phyloP scores from a whole-genome alignment of 2,888 invertebrate species.

The Amblyjoppa fuscipennis region DNA sequence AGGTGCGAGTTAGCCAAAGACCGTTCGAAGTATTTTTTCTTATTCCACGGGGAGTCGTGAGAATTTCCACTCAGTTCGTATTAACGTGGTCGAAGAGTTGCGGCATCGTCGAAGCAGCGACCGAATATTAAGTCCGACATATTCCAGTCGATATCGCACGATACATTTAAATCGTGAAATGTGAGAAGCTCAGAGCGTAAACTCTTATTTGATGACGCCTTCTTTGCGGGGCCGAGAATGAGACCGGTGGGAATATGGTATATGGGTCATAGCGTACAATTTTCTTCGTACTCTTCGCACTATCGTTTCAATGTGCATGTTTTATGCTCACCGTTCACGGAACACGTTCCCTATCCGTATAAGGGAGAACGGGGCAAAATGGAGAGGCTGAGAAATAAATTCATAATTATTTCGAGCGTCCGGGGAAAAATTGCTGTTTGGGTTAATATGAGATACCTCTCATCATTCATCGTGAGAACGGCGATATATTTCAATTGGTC shows the following conservation, averaged over 20 bases:
- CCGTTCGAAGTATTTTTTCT: conserved; percentile 4
- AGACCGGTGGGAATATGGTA: conserved; percentile 28
- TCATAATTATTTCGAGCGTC: too few species aligned
- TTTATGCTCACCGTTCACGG: conserved; percentile 9
- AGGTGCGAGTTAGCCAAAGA: background rate
- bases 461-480: background rate
- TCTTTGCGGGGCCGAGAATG: conserved; percentile 28
- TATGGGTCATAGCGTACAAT: conserved; percentile 24
- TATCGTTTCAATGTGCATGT: background rate
- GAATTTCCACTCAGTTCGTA: background rate
- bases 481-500: background rate
- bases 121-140: background rate
- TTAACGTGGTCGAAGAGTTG: background rate
- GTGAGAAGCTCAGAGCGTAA: conserved; percentile 26
- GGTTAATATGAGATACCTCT: background rate
- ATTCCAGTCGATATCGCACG: background rate
- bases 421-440: background rate
- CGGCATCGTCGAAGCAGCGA: background rate
- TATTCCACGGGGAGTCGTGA: background rate
- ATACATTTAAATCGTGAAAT: conserved; percentile 50
- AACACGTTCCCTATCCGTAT: background rate
- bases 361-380: background rate
- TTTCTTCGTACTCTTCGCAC: background rate
- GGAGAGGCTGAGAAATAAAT: background rate
- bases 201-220: conserved; percentile 43